Conservation (phyloP, 2,113 vertebrate species). For the Columba livia region DNA sequence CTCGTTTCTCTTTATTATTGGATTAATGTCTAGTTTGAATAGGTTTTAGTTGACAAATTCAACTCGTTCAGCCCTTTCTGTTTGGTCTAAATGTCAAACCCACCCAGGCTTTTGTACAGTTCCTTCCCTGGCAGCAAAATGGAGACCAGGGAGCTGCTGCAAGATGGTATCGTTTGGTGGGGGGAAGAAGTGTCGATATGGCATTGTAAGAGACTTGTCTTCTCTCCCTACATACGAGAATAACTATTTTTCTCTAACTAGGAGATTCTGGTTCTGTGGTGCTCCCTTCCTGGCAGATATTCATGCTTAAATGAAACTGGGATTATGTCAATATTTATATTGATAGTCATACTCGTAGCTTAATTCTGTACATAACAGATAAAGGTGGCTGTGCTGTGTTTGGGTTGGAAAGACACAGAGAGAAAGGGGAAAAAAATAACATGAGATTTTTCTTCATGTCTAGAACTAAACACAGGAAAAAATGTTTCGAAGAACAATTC, state of each 20-base stretch:
- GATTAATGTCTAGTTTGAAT: constrained; percentile 22
- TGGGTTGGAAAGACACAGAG: neutral
- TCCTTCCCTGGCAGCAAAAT: neutral
- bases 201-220: neutral
- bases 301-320: neutral
- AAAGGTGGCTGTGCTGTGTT: neutral
- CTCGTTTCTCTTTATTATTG: neutral
- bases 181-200: neutral
- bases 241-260: neutral
- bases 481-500: neutral
- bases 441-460: neutral
- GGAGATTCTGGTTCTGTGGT: neutral
- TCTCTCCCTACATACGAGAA: neutral
- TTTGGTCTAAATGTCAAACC: constrained; percentile 36
- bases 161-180: neutral
- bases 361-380: neutral
- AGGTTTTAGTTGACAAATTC: constrained; percentile 30
- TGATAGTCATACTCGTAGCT: neutral
- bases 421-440: neutral
- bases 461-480: neutral
- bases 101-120: neutral
- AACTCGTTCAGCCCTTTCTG: neutral
- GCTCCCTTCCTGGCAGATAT: neutral
- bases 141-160: neutral
- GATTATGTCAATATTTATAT: neutral